Evolutionary conservation across 2,113 vertebrate genomes (phyloP).

Genomic region (Cephalophus harveyi): DNA sequence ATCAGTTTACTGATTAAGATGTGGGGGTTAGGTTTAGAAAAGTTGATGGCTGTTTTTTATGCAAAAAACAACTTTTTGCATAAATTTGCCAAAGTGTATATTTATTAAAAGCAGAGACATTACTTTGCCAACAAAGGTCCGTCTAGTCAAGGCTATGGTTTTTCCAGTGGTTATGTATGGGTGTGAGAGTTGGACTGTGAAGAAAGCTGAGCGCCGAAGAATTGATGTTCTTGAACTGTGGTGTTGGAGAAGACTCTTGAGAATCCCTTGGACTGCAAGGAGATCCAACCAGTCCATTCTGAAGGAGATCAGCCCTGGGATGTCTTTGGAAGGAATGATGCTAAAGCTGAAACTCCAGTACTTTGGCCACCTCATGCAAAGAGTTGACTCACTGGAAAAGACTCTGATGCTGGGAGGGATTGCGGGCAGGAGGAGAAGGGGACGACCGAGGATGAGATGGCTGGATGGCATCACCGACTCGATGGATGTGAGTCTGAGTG

Average conservation of each 20-base stretch:
- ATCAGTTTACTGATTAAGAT: too few relatives aligned
- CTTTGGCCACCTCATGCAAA: neutral
- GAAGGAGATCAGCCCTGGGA: neutral
- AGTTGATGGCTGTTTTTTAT: too few relatives aligned
- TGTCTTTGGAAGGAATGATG: neutral
- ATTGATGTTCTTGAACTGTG: neutral
- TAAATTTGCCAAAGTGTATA: too few relatives aligned
- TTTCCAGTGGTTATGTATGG: neutral
- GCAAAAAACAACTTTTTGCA: too few relatives aligned
- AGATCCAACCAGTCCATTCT: neutral
- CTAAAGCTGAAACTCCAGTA: neutral
- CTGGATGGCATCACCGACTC: neutral
- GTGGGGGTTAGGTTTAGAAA: too few relatives aligned
- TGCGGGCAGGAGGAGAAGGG: neutral
- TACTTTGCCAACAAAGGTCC: neutral
- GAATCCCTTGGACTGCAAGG: neutral
- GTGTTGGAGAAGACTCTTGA: neutral
- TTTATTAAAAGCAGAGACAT: too few relatives aligned
- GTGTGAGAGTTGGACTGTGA: neutral
- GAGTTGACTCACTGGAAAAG: neutral
- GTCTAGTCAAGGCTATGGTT: neutral
- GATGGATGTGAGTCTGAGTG: neutral
- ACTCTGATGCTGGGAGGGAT: neutral
- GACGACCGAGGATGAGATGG: neutral
- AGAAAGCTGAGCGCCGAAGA: neutral